Conservation (phyloP, 2,113 vertebrate genomes). For the Saguinus imperator region DNA sequence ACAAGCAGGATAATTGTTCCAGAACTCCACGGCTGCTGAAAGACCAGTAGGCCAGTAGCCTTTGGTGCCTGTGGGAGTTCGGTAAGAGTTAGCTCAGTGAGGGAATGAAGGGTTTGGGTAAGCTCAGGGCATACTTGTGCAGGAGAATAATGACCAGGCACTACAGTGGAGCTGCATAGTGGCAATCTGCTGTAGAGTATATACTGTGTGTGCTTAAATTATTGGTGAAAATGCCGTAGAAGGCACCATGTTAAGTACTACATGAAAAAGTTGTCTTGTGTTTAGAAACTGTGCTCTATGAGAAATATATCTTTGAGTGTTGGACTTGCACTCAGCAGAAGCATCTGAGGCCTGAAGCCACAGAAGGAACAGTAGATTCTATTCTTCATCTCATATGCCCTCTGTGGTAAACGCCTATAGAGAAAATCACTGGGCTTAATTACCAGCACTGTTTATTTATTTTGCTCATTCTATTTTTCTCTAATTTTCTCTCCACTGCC, state of each 20-base stretch:
- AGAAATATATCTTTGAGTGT: neutral
- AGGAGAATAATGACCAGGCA: neutral
- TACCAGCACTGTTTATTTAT: neutral
- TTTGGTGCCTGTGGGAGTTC: neutral
- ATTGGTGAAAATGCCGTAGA: neutral
- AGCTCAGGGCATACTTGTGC: neutral
- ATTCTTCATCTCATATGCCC: neutral
- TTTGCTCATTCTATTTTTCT: neutral
- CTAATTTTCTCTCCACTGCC: neutral
- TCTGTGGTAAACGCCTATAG: neutral
- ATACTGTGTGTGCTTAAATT: neutral
- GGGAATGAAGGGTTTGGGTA: neutral
- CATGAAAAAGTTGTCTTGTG: neutral
- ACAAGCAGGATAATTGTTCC: neutral
- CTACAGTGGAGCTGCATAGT: fast-evolving
- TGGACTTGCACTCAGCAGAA: neutral
- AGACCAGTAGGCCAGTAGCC: neutral
- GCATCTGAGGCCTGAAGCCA: neutral
- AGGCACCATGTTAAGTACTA: neutral
- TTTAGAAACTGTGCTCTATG: neutral
- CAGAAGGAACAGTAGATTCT: neutral
- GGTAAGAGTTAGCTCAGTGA: neutral
- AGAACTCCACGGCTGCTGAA: neutral
- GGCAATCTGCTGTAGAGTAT: neutral
- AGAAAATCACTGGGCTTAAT: neutral